Evolutionary conservation across 2,113 vertebrate species (phyloP), one percentile per base, ranked within the genome.

Genomic region (Panthera leo): DNA sequence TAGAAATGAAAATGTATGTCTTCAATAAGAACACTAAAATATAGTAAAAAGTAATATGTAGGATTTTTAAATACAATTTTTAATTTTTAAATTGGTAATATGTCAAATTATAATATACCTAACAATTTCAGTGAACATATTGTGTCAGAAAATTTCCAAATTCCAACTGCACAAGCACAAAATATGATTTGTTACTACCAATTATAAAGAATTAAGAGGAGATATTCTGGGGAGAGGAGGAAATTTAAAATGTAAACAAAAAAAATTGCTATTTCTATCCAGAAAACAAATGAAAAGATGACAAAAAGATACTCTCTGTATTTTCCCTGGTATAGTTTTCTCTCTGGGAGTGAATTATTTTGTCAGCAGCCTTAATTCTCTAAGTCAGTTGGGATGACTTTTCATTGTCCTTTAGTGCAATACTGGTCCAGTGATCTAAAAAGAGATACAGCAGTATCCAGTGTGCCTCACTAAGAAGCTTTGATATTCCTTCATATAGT

Each of bases 161-260:
- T 93, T 89, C 94, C 80, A 95, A 73, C 14, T 39, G 6, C 5
- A 48, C 2, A 75, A 29, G 4, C 42, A 94, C 13, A 73, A 85
- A 86, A 7, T 92, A 1, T 13, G 58, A 21, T 65, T 91, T 67
- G 18, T 51, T 51, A 55, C n/a, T 58, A 27, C 2, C 13, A 79
- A 16, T 79, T 92, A 80, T 51, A 27, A 29, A 23, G 36, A 86
- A 15, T 95, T 79, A 87, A 95, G 63, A 68, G 91, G 96, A 79
- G 45, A 85, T 27, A 87, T 55, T 55, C 92, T 55, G 1, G 29
- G 11, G 42, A 75, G 83, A 61, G 1, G n/a, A 92, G 12, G 58
- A 90, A 51, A 68, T 67, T n/a, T 36, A 75, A 93, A 89, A 70
- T 58, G 0, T 27, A 78, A 91, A 83, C 36, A 23, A 76, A 89